Evolutionary conservation across 2,888 invertebrate genomes (phyloP), one percentile per base, ranked within the genome.

Genomic region (Dasypolia templi): DNA sequence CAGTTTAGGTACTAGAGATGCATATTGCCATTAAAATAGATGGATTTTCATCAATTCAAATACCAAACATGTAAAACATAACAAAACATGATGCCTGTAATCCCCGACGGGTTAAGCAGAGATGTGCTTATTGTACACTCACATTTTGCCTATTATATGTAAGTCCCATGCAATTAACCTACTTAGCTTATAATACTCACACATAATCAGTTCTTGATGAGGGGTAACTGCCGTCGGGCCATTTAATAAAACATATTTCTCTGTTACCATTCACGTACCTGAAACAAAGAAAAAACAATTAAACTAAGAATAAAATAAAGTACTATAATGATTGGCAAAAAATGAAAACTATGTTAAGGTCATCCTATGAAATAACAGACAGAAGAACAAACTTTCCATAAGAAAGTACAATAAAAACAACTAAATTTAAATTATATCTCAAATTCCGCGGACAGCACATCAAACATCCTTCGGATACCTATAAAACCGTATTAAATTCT

Each of bases 181-280:
- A 51, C n/a, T 64, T 32, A 51, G 64, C 49, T n/a, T 62, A 14
- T 39, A 39, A 22, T 71, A 79, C 97, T 97, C 90, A 97, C 97
- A 96, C 96, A 89, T 97, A 97, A 91, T 97, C 97, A n/a, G 95
- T 94, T 86, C 91, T 95, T 9, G 97, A 97, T 62, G 96, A 94
- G 2, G 97, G 95, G 71, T 97, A 97, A 73, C 95, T 96, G 81
- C 97, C 97, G 86, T 97, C 97, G 0, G 97, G 97, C 97, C 97
- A 97, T 74, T 96, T 94, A 85, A 97, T 96, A 83, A 96, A 97
- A 88, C 97, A 97, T 82, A 97, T 95, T 76, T 96, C 96, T 78
- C 97, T 90, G 82, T 96, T 95, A 2, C 96, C 96, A 79, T 96
- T 95, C 67, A 95, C 92, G 83, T 96, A 96, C 87, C 96, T 96